Conservation (phyloP, 2,113 vertebrate genomes). For the Zosterops hypoxanthus region DNA sequence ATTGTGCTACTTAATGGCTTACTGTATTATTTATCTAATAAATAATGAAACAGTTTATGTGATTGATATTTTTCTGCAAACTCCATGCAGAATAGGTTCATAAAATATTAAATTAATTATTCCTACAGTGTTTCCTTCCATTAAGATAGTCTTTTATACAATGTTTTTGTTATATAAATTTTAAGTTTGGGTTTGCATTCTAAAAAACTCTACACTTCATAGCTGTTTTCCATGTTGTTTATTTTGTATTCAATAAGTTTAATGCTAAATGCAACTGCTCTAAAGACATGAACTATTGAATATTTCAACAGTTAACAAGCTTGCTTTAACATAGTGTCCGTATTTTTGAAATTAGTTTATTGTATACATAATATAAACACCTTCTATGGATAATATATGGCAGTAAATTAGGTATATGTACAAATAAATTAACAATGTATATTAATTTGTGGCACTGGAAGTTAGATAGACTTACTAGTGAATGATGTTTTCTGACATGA, state of each 20-base stretch:
- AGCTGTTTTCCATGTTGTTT: background rate
- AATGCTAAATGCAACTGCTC: background rate
- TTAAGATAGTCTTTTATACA: slow-evolving; percentile 50
- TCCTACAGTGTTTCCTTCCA: slow-evolving; percentile 56
- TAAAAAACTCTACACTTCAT: background rate
- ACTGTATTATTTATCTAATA: slow-evolving; percentile 78
- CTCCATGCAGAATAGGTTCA: slow-evolving; percentile 62
- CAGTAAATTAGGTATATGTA: slow-evolving; percentile 66
- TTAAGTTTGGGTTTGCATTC: background rate
- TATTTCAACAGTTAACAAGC: slow-evolving; percentile 59
- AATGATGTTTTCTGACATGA: slow-evolving; percentile 74
- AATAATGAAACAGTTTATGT: slow-evolving; percentile 70
- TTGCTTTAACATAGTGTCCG: slow-evolving; percentile 23
- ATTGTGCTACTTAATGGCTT: slow-evolving; percentile 69
- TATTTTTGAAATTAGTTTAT: slow-evolving; percentile 48
- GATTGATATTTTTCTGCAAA: slow-evolving; percentile 69
- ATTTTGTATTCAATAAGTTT: slow-evolving; percentile 27
- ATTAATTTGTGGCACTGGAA: slow-evolving; percentile 75
- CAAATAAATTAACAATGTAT: slow-evolving; percentile 72
- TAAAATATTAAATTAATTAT: slow-evolving; percentile 82
- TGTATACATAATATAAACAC: slow-evolving; percentile 36
- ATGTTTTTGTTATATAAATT: slow-evolving; percentile 53
- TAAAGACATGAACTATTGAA: slow-evolving; percentile 40
- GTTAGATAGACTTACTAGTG: slow-evolving; percentile 74
- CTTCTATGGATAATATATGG: slow-evolving; percentile 44